phyloP scores from a whole-genome alignment of 2,113 vertebrate genomes.

The Monarcha castaneiventris region DNA sequence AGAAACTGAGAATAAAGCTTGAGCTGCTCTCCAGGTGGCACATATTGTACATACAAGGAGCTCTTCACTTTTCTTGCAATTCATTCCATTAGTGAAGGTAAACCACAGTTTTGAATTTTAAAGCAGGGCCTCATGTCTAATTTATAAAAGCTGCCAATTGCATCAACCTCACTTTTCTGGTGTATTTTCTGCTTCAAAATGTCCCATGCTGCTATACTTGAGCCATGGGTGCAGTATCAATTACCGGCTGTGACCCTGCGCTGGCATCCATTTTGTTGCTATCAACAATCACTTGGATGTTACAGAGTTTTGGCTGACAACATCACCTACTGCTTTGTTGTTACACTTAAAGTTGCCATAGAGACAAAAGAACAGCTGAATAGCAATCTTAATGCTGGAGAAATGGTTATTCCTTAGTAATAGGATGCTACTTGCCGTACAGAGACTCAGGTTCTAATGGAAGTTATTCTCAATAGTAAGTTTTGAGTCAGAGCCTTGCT shows the following conservation, averaged over 20 bases:
- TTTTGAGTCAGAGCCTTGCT: not conserved
- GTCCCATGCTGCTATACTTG: constrained; percentile 15
- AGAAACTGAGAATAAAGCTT: not conserved
- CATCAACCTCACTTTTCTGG: constrained; percentile 33
- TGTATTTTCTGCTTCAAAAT: constrained; percentile 58
- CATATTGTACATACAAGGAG: not conserved
- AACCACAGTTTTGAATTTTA: constrained; percentile 59
- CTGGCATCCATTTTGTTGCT: constrained; percentile 54
- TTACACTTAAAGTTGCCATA: constrained; percentile 59
- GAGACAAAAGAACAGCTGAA: constrained; percentile 65
- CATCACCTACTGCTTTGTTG: constrained; percentile 65
- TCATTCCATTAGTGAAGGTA: constrained; percentile 32
- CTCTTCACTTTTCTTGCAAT: constrained; percentile 18
- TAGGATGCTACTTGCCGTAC: not conserved
- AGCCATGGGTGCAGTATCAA: constrained; percentile 9
- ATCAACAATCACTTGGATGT: constrained; percentile 44
- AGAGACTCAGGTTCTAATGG: not conserved
- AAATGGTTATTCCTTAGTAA: constrained; percentile 42
- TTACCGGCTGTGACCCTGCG: constrained; percentile 41
- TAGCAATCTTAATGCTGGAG: constrained; percentile 24
- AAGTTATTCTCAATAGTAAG: not conserved
- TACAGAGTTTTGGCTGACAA: constrained; percentile 58
- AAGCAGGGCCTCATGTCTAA: constrained; percentile 46
- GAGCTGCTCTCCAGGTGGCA: not conserved
- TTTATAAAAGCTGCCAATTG: constrained; percentile 62